Percentiles rank a stretch among this genome's conserved stretches.
phyloP scores from a whole-genome alignment of 1,140 invertebrate genomes.

The Yoshiicerus persimilis region DNA sequence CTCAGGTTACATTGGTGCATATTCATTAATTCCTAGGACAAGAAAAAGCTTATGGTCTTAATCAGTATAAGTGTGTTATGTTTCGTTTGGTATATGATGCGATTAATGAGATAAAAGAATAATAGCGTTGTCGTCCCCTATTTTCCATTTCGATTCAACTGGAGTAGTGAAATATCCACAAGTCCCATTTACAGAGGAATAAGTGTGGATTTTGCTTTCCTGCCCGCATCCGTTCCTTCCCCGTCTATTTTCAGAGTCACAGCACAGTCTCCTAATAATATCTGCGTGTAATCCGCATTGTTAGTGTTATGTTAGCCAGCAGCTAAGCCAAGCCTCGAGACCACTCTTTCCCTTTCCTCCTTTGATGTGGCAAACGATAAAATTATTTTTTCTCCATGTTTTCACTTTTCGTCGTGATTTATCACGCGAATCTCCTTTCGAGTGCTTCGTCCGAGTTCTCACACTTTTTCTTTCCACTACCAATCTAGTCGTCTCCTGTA shows the following conservation, averaged over 20 bases:
- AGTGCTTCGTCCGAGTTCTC: background rate
- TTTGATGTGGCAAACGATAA: background rate
- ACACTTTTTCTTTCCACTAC: background rate
- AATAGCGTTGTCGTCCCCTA: background rate
- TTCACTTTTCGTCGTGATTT: conserved; percentile 5
- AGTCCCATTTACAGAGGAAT: background rate
- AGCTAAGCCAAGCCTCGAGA: background rate
- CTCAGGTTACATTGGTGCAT: background rate
- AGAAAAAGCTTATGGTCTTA: background rate
- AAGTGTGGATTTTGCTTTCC: background rate
- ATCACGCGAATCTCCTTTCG: background rate
- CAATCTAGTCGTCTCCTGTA: background rate
- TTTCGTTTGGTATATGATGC: background rate
- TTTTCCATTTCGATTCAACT: background rate
- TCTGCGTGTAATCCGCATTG: background rate
- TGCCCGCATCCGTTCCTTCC: background rate
- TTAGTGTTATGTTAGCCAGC: background rate
- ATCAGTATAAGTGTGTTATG: background rate
- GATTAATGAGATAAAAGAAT: background rate
- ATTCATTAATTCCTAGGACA: background rate
- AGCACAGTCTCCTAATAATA: background rate
- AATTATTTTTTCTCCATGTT: background rate
- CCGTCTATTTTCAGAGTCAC: background rate
- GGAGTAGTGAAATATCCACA: background rate
- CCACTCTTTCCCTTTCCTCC: background rate